Evolutionary conservation across 2,113 vertebrate genomes (phyloP), one percentile per base, ranked within the genome.

Genomic region (Brienomyrus longianalis): DNA sequence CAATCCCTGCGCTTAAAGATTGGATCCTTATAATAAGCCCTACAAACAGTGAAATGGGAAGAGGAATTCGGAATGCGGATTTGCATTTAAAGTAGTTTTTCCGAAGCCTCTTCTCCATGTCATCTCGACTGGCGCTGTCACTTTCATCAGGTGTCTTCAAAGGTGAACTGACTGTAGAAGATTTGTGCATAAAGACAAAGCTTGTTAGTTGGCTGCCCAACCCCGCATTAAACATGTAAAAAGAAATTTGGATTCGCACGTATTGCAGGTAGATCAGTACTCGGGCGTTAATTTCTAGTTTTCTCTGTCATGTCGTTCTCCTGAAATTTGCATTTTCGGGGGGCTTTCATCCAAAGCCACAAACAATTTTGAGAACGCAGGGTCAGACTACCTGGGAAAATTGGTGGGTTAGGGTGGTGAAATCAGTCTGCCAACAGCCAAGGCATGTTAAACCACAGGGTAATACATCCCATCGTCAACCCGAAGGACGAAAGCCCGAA

Each of bases 41-140:
- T 19, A n/a, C n/a, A 51, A 51, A 48, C 47, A 50, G 21, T 48
- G 13, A 48, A 51, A 27, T 10, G 11, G 23, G 11, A 51, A 86
- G n/a, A 43, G 83, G 48, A 51, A n/a, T 86, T 86, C 45, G 13
- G 45, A 23, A 51, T 85, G 83, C 47, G 45, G 45, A 86, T 86
- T 86, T 86, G 83, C 83, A 86, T 86, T 86, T 86, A 86, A 86
- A 86, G 19, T 48, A 86, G 47, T 45, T 86, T 86, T 51, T 86
- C n/a, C 50, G 31, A 51, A 86, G 47, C 48, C 48, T 27, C 43
- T 50, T 80, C 47, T 86, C 21, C n/a, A 48, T 86, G 83, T 51
- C 83, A 51, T 15, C 48, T 48, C 6, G 23, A 86, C 7, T 51
- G 83, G 8, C n/a, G 15, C 47, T 86, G 83, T 86, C 11, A 15